phyloP scores from a whole-genome alignment of 2,113 vertebrate genomes.

The Triplophysa tibetana region DNA sequence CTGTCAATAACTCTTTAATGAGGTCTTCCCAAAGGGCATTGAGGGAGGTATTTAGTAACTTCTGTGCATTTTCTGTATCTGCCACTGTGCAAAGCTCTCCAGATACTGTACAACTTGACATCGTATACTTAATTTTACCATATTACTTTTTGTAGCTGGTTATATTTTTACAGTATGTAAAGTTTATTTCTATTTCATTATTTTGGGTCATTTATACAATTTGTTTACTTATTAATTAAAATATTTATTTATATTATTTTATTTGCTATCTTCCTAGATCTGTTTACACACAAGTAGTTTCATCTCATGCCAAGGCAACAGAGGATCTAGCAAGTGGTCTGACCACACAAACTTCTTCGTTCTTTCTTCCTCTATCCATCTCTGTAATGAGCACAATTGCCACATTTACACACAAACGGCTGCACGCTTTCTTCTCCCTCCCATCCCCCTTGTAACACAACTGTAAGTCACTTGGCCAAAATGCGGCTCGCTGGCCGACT shows the following conservation, averaged over 20 bases:
- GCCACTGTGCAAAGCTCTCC: too few species aligned
- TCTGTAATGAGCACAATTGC: conserved; percentile 35
- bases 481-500: conserved; percentile 59
- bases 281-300: conserved; percentile 5
- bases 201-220: too few species aligned
- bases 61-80: too few species aligned
- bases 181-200: too few species aligned
- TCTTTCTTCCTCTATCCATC: neutral
- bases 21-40: neutral
- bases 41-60: neutral
- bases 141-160: too few species aligned
- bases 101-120: too few species aligned
- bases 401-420: conserved; percentile 38
- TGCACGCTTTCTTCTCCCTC: neutral
- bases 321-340: neutral
- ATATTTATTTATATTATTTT: too few species aligned
- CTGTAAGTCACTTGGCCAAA: conserved; percentile 52
- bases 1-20: conserved; percentile 14
- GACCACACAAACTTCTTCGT: neutral
- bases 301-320: neutral
- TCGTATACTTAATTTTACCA: too few species aligned
- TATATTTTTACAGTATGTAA: too few species aligned
- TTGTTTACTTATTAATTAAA: too few species aligned
- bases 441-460: conserved; percentile 52
- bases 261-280: neutral